Conservation (phyloP, 35 echinoderm and acorn worm species). For the Apostichopus japonicus region DNA sequence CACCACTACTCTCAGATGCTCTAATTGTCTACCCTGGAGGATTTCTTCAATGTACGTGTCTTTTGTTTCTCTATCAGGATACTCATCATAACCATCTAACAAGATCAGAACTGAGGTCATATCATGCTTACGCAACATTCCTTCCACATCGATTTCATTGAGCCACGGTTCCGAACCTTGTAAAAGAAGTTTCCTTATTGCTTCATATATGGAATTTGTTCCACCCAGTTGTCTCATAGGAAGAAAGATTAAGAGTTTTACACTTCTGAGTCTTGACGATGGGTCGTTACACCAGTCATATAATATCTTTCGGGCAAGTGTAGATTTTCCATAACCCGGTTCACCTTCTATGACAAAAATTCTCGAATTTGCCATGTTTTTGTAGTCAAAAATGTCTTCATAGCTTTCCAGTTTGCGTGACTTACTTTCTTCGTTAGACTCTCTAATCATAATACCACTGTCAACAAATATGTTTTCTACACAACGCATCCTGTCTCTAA, state of each 20-base stretch:
- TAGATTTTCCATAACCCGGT: slow-evolving; percentile 23
- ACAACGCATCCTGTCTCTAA: neutral
- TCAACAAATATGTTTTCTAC: neutral
- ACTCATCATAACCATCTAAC: slow-evolving; percentile 30
- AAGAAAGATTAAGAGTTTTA: neutral
- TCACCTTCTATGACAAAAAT: neutral
- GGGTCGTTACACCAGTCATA: slow-evolving; percentile 4
- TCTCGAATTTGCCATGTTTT: neutral
- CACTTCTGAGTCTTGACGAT: neutral
- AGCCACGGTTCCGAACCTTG: neutral
- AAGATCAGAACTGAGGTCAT: neutral
- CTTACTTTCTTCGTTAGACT: neutral
- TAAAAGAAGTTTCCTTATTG: slow-evolving; percentile 11
- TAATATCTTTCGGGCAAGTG: neutral
- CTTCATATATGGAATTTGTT: neutral
- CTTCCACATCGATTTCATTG: neutral
- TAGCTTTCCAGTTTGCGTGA: neutral
- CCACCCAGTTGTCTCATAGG: neutral
- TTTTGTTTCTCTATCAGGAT: neutral
- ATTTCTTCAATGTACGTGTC: neutral
- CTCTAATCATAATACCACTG: neutral
- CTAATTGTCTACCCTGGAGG: neutral
- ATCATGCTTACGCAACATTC: neutral
- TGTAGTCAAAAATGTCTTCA: neutral
- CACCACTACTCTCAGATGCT: neutral